Evolutionary conservation across 2,888 invertebrate species (phyloP).

Genomic region (Drosophila macrospina): DNA sequence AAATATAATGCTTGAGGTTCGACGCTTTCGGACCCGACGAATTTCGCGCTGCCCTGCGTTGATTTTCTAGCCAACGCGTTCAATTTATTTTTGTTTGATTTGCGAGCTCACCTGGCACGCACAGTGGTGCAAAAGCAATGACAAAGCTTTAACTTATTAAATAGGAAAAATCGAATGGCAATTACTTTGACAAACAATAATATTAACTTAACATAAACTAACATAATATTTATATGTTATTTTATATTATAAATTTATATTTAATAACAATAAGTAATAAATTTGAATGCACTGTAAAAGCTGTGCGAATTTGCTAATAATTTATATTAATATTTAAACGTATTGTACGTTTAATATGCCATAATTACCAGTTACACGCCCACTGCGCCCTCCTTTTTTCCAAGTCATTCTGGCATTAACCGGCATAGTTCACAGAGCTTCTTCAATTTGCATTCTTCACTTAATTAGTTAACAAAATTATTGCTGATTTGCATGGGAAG

Average conservation of each 20-base stretch:
- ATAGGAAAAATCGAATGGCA: background rate
- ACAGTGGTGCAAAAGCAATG: constrained; percentile 13
- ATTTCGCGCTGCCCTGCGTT: constrained; percentile 51
- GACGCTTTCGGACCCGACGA: constrained; percentile 40
- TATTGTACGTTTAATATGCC: constrained; percentile 35
- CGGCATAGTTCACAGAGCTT: constrained; percentile 48
- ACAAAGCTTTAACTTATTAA: background rate
- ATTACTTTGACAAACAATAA: background rate
- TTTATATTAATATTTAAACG: constrained; percentile 48
- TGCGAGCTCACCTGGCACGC: background rate
- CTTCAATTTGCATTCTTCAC: constrained; percentile 45
- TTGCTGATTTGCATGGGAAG: constrained; percentile 64
- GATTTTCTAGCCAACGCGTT: constrained; percentile 20
- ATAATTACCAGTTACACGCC: constrained; percentile 12
- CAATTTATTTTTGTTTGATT: constrained; percentile 20
- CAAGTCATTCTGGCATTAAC: constrained; percentile 18
- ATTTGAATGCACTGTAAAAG: background rate
- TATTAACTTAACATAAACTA: background rate
- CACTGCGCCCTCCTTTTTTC: constrained; percentile 10
- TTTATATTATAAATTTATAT: no score
- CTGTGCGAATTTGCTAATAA: constrained; percentile 36
- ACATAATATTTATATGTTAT: background rate
- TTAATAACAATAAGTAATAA: background rate
- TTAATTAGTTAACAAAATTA: constrained; percentile 49
- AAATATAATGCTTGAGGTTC: constrained; percentile 42